Conservation (phyloP, 2,113 vertebrate species). For the Stictonetta naevosa region DNA sequence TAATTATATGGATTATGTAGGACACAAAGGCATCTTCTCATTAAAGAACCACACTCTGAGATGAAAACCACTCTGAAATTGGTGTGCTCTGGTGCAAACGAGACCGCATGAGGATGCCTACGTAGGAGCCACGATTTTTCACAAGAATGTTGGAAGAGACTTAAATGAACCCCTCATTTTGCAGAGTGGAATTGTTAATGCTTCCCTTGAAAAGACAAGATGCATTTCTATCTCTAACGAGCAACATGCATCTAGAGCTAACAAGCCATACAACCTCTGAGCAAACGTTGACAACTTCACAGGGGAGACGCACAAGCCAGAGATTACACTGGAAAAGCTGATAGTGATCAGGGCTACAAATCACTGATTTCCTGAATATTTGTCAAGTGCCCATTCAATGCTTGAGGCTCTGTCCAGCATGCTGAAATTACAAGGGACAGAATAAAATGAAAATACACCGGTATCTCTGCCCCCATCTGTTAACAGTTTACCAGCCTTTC, state of each 20-base stretch:
- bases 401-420: background rate
- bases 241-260: slow-evolving; percentile 25
- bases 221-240: background rate
- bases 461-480: background rate
- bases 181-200: slow-evolving; percentile 36
- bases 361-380: background rate
- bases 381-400: background rate
- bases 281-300: background rate
- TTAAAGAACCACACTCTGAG: background rate
- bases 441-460: background rate
- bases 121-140: background rate
- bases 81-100: background rate
- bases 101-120: background rate
- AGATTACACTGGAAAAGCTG: background rate
- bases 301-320: background rate
- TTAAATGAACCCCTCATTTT: slow-evolving; percentile 53
- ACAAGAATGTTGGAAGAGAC: background rate
- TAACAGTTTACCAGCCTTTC: background rate
- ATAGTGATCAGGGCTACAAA: slow-evolving; percentile 22
- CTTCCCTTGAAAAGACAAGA: slow-evolving; percentile 45
- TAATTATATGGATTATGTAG: slow-evolving; percentile 36
- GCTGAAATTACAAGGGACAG: slow-evolving; percentile 3
- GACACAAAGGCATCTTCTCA: slow-evolving; percentile 29
- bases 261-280: slow-evolving; percentile 18
- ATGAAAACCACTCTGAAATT: background rate